phyloP scores from a whole-genome alignment of 2,888 invertebrate species.

The Chydorus sphaericus region DNA sequence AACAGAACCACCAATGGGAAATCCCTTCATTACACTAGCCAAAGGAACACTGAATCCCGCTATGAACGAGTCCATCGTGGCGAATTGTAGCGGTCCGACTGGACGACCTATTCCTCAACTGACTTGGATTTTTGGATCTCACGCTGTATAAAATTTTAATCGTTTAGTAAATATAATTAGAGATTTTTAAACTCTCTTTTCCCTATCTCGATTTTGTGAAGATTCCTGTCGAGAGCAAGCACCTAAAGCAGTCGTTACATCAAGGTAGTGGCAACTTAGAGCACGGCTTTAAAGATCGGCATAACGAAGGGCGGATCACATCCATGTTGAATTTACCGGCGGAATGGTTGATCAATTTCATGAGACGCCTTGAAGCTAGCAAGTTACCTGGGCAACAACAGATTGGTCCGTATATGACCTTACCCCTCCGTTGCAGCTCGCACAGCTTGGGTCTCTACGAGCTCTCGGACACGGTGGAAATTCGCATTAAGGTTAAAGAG shows the following conservation, averaged over 20 bases:
- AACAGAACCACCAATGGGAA: neutral
- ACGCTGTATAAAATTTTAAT: neutral
- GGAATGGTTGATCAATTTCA: neutral
- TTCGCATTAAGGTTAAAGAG: neutral
- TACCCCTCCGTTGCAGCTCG: neutral
- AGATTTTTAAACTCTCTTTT: too few species aligned
- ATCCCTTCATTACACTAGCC: neutral
- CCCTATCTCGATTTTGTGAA: too few species aligned
- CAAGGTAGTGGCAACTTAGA: neutral
- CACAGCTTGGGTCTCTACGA: neutral
- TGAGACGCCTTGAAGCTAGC: neutral
- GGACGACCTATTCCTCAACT: neutral
- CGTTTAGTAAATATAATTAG: neutral
- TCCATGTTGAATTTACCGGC: neutral
- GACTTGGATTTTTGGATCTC: neutral
- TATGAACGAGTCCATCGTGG: neutral
- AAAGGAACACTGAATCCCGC: neutral
- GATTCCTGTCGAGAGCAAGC: neutral
- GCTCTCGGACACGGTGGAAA: neutral
- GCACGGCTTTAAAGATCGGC: too few species aligned
- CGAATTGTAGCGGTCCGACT: constrained; percentile 1
- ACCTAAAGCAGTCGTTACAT: neutral
- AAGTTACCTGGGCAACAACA: too few species aligned
- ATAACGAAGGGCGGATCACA: neutral
- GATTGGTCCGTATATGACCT: neutral